These are phyloP conservation scores for Oenanthe melanoleuca DNA, from an alignment of 2,113 vertebrate species.

Conservation along the genomic window DNA sequence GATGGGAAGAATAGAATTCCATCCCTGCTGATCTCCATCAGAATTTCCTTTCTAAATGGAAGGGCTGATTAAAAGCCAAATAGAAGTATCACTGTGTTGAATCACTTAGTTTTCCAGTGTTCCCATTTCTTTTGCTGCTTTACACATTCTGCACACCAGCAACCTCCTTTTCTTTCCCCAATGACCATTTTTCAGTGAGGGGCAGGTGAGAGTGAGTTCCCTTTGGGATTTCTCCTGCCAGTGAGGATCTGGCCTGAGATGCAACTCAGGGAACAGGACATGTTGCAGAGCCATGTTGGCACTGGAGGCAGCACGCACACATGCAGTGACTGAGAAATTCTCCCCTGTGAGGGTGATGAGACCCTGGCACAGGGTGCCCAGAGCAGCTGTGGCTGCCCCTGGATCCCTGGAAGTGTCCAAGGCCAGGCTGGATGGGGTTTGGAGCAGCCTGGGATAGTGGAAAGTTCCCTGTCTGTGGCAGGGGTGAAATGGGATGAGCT, in stretches of 20 bases:
- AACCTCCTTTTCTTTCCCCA: background rate
- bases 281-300: background rate
- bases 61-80: background rate
- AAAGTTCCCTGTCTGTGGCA: background rate
- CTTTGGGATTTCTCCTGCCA: background rate
- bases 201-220: background rate
- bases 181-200: rapidly evolving
- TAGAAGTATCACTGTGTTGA: background rate
- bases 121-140: background rate
- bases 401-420: background rate
- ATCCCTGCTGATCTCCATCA: background rate
- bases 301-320: background rate
- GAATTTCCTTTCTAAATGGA: background rate
- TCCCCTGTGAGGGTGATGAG: background rate
- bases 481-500: background rate
- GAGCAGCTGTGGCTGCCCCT: background rate
- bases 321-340: background rate
- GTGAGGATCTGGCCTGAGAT: background rate
- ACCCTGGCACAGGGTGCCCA: background rate
- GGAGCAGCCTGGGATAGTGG: rapidly evolving
- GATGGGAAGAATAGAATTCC: background rate
- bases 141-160: background rate
- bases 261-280: background rate
- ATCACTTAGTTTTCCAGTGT: background rate
- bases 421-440: rapidly evolving